phyloP scores from a whole-genome alignment of 2,113 vertebrate species.

The Cromileptes altivelis region DNA sequence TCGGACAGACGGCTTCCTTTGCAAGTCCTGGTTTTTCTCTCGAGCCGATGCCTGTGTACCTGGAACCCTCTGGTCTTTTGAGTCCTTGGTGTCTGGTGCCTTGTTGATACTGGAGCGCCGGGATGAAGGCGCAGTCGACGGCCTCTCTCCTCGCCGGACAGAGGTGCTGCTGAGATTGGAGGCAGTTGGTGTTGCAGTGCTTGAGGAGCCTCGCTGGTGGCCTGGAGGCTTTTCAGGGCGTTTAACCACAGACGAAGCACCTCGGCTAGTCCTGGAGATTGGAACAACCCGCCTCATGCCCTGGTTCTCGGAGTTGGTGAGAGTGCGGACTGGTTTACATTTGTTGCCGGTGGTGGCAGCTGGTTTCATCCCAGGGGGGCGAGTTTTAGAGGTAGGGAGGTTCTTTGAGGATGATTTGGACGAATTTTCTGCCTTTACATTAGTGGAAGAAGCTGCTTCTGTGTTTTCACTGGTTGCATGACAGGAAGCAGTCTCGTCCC shows the following conservation, averaged over 20 bases:
- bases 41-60: constrained; percentile 55
- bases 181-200: neutral
- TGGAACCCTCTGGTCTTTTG: constrained; percentile 64
- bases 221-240: constrained; percentile 62
- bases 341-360: constrained; percentile 7
- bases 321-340: constrained; percentile 82
- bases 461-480: neutral
- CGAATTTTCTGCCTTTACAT: neutral
- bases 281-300: constrained; percentile 91
- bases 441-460: neutral
- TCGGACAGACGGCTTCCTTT: constrained; percentile 68
- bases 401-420: constrained; percentile 35
- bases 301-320: constrained; percentile 87
- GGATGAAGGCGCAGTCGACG: constrained; percentile 34
- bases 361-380: constrained; percentile 64
- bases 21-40: constrained; percentile 72
- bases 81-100: constrained; percentile 15
- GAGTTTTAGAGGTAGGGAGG: constrained; percentile 14
- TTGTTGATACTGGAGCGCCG: constrained; percentile 34
- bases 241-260: constrained; percentile 56
- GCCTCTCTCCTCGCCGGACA: constrained; percentile 25
- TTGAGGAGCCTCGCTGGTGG: constrained; percentile 56
- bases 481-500: neutral
- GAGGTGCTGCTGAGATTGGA: constrained; percentile 66
- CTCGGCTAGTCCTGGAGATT: constrained; percentile 83